Conservation (phyloP, 2,888 invertebrate genomes). For the Hipparchia semele region DNA sequence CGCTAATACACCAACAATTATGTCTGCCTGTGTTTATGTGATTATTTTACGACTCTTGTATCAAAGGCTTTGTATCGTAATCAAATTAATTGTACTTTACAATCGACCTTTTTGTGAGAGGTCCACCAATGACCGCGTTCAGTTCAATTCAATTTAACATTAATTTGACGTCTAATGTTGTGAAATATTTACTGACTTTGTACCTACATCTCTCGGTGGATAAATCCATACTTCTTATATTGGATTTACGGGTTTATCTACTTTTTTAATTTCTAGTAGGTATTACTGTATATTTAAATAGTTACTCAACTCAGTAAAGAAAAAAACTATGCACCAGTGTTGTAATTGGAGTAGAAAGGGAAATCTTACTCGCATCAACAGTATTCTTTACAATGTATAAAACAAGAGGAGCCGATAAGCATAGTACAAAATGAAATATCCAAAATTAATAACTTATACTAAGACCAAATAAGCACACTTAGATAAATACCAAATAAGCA, state of each 20-base stretch:
- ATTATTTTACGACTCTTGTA: slow-evolving; percentile 5
- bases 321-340: too few relatives aligned
- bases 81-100: slow-evolving; percentile 17
- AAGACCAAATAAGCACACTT: background rate
- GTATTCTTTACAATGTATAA: too few relatives aligned
- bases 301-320: too few relatives aligned
- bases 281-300: too few relatives aligned
- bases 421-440: too few relatives aligned
- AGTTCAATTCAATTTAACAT: background rate
- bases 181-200: background rate
- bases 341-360: too few relatives aligned
- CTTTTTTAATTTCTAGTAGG: background rate
- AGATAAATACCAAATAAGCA: background rate
- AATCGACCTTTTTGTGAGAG: slow-evolving; percentile 3
- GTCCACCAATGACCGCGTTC: background rate
- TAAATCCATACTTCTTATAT: too few relatives aligned
- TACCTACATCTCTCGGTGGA: background rate
- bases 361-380: too few relatives aligned
- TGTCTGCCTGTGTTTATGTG: slow-evolving; percentile 12
- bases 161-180: background rate
- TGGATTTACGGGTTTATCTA: background rate
- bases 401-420: too few relatives aligned
- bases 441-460: too few relatives aligned
- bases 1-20: slow-evolving; percentile 26
- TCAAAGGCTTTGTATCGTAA: slow-evolving; percentile 16